Conservation (phyloP, 1,140 invertebrate genomes). For the Lineus longissimus region DNA sequence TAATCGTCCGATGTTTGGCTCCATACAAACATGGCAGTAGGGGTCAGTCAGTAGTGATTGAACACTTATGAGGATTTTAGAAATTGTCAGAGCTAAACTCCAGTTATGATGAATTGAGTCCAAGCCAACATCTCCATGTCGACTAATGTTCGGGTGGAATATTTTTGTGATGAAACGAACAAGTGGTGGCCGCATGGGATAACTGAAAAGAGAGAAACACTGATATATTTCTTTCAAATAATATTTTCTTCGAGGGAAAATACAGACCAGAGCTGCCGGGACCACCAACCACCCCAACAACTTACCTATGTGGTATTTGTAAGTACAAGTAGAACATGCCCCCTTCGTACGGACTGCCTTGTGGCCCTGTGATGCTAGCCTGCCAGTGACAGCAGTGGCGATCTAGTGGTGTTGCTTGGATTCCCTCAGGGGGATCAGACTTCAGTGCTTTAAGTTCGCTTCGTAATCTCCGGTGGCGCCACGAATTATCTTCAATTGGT, state of each 20-base stretch:
- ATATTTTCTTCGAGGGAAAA: too few species aligned
- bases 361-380: slow-evolving; percentile 51
- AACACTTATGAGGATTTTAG: slow-evolving; percentile 63
- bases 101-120: slow-evolving; percentile 95
- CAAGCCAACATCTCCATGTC: slow-evolving; percentile 93
- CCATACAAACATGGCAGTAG: slow-evolving; percentile 88
- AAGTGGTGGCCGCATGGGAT: slow-evolving; percentile 85
- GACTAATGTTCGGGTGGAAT: slow-evolving; percentile 89
- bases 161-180: slow-evolving; percentile 69
- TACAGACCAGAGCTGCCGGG: too few species aligned
- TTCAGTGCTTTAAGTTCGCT: slow-evolving; percentile 50
- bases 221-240: too few species aligned
- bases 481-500: slow-evolving; percentile 50
- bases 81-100: slow-evolving; percentile 87
- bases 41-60: slow-evolving; percentile 92
- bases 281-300: too few species aligned
- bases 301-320: slow-evolving; percentile 72
- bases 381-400: slow-evolving; percentile 54
- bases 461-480: slow-evolving; percentile 47
- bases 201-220: slow-evolving; percentile 60
- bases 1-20: slow-evolving; percentile 76
- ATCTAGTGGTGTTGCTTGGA: slow-evolving; percentile 82
- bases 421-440: slow-evolving; percentile 84
- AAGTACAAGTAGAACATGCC: slow-evolving; percentile 67
- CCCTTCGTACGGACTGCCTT: slow-evolving; percentile 57